A percentile compares a stretch with the other conserved stretches of the same genome.
phyloP scores from a whole-genome alignment of 2,888 invertebrate species.

The Aelia acuminata region DNA sequence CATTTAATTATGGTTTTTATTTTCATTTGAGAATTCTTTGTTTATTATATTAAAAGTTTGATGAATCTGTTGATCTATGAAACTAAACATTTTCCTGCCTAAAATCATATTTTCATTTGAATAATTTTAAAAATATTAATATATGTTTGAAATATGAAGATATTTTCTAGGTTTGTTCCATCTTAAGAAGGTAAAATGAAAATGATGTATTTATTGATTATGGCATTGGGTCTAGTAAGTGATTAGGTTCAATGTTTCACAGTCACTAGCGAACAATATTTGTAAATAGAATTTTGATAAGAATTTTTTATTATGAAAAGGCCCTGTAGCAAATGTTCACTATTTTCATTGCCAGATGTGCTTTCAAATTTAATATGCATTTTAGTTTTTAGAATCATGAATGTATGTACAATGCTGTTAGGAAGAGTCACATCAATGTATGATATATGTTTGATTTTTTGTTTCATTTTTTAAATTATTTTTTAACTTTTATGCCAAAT shows the following conservation, averaged over 20 bases:
- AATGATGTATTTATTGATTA: not conserved
- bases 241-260: not conserved
- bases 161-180: no score
- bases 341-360: not conserved
- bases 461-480: not conserved
- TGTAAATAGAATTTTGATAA: not conserved
- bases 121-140: no score
- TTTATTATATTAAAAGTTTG: not conserved
- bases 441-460: not conserved
- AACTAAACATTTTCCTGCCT: not conserved
- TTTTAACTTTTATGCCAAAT: not conserved
- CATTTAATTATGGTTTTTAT: not conserved
- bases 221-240: not conserved
- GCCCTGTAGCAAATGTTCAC: not conserved
- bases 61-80: not conserved
- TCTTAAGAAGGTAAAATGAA: no score
- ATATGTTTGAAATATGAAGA: no score
- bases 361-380: not conserved
- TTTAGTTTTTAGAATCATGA: constrained; percentile 9
- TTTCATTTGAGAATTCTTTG: not conserved
- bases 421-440: not conserved
- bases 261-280: not conserved
- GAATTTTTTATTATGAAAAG: not conserved
- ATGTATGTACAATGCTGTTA: not conserved
- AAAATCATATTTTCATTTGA: not conserved